These are phyloP conservation scores for Diadema setosum DNA, from an alignment of 35 echinoderm and acorn worm species.

Conservation along the genomic window DNA sequence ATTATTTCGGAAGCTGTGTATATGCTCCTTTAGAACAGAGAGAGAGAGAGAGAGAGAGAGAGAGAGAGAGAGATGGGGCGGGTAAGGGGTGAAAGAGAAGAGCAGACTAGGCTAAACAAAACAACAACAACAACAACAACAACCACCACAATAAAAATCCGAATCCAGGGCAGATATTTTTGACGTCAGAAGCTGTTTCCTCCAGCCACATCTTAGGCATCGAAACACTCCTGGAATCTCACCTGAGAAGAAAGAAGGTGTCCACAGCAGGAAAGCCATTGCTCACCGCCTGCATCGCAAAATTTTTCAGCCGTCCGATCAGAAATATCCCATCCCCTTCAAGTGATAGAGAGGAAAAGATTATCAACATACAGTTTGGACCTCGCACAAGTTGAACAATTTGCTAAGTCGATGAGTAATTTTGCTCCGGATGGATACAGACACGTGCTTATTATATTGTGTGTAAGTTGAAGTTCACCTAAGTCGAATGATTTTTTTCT, in stretches of 20 bases:
- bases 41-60: neutral
- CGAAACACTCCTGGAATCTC: too few species aligned
- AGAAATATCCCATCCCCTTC: neutral
- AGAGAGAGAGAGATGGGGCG: neutral
- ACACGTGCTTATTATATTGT: neutral
- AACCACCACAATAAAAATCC: too few species aligned
- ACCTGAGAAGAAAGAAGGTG: conserved; percentile 89
- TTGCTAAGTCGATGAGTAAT: too few species aligned
- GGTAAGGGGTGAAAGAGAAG: too few species aligned
- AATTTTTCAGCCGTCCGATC: neutral
- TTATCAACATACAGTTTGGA: neutral
- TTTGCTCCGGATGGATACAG: neutral
- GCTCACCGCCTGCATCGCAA: conserved; percentile 53
- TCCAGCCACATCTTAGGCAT: too few species aligned
- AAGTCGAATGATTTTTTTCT: neutral
- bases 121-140: too few species aligned
- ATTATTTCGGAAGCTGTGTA: neutral
- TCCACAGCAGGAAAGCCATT: conserved; percentile 75
- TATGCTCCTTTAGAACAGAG: neutral
- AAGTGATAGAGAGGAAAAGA: neutral
- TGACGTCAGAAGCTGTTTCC: too few species aligned
- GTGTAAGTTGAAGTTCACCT: neutral
- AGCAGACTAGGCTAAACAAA: too few species aligned
- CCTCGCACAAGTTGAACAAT: neutral
- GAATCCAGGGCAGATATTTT: too few species aligned